Conservation (phyloP, 2,113 vertebrate genomes). For the Pelodiscus sinensis region DNA sequence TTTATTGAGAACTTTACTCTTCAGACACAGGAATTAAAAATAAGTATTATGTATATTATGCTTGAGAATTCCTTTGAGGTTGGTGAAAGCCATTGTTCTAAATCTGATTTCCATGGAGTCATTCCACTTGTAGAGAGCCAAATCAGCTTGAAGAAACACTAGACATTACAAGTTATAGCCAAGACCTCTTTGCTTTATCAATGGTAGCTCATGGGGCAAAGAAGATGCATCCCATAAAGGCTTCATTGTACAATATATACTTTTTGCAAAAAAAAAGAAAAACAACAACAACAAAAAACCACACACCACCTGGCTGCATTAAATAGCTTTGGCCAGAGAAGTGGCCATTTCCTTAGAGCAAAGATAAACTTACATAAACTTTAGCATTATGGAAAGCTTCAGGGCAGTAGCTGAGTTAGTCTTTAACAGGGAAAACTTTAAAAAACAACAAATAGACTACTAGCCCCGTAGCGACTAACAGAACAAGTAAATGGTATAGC, state of each 20-base stretch:
- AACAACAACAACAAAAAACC: no score
- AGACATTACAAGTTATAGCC: no score
- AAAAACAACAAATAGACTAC: no score
- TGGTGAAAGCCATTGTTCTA: not conserved
- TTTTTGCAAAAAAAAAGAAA: not conserved
- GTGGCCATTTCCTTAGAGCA: not conserved
- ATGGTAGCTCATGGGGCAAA: rapidly evolving
- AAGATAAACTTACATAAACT: not conserved
- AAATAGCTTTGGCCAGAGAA: not conserved
- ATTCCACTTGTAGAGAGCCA: not conserved
- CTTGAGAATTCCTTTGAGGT: not conserved
- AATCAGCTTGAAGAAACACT: no score
- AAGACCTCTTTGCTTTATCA: not conserved
- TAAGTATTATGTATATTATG: not conserved
- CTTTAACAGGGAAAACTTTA: no score
- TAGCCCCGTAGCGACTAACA: no score
- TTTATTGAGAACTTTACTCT: not conserved
- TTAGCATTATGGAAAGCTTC: not conserved
- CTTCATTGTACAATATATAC: rapidly evolving
- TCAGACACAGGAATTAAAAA: not conserved
- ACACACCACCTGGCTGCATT: not conserved
- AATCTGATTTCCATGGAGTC: not conserved
- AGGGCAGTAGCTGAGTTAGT: no score
- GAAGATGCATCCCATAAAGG: rapidly evolving
- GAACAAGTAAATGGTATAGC: no score